These are phyloP conservation scores for Pachycephus smyrnensis DNA, from an alignment of 2,888 invertebrate species.

Conservation along the genomic window DNA sequence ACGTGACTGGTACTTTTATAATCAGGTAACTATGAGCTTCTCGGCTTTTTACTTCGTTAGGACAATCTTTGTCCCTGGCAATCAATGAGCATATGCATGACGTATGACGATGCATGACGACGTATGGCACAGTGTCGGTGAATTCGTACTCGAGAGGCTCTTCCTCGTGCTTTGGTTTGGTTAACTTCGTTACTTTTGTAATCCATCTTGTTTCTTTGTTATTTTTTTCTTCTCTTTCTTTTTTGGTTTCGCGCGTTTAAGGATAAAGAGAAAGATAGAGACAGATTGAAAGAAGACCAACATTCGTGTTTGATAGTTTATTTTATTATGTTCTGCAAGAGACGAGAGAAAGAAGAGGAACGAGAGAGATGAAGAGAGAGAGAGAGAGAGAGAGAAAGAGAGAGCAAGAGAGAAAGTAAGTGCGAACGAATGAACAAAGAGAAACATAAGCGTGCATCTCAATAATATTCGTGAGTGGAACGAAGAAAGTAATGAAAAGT, in stretches of 20 bases:
- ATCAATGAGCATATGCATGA: no score
- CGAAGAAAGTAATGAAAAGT: no score
- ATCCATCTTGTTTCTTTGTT: conserved; percentile 27
- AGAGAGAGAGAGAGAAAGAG: neutral
- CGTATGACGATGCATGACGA: conserved; percentile 4
- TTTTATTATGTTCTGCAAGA: conserved; percentile 34
- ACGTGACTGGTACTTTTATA: no score
- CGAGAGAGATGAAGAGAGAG: neutral
- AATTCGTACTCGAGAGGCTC: neutral
- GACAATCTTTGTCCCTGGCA: no score
- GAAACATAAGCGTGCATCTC: no score
- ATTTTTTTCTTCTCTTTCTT: conserved; percentile 21
- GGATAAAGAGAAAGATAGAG: conserved; percentile 17
- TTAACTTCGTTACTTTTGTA: conserved; percentile 16
- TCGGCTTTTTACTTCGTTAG: no score
- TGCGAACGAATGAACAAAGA: no score
- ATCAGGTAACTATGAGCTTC: no score
- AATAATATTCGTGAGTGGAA: no score
- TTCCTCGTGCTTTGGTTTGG: neutral
- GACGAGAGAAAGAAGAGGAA: conserved; percentile 25
- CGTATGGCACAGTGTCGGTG: conserved; percentile 22
- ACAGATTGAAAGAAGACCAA: conserved; percentile 29
- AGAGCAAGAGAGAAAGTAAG: neutral
- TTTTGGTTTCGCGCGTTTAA: conserved; percentile 13
- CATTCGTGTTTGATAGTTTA: conserved; percentile 30